A percentile compares a stretch with the other conserved stretches of the same genome.
Evolutionary conservation across 2,113 vertebrate genomes (phyloP).

Genomic region (Phylloscopus whistleri): DNA sequence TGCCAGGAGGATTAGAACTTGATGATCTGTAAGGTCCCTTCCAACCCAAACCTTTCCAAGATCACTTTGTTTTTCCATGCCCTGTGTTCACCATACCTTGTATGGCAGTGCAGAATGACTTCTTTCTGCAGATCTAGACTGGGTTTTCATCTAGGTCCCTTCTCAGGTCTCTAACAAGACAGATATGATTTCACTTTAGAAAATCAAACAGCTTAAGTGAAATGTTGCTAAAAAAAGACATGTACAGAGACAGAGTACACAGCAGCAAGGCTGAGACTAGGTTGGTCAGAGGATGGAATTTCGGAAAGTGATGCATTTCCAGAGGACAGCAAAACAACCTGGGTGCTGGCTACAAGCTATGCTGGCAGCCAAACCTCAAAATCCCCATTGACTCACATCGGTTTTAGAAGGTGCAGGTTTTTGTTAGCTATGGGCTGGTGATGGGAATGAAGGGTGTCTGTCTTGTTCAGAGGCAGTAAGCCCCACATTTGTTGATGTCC

Average conservation of each 20-base stretch:
- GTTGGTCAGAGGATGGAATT: background rate
- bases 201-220: background rate
- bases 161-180: background rate
- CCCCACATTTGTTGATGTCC: background rate
- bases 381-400: background rate
- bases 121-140: background rate
- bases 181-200: background rate
- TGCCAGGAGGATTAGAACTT: background rate
- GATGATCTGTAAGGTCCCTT: background rate
- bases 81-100: fast-evolving
- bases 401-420: background rate
- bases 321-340: background rate
- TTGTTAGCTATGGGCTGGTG: background rate
- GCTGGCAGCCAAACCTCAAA: background rate
- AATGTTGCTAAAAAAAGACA: background rate
- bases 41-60: background rate
- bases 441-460: background rate
- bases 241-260: fast-evolving
- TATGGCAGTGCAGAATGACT: background rate
- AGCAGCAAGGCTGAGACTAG: background rate
- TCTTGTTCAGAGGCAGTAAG: background rate
- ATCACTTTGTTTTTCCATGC: background rate
- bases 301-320: background rate
- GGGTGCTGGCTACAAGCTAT: fast-evolving
- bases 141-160: background rate